A percentile compares a stretch with the other conserved stretches of the same genome.
Conservation (phyloP, 2,113 vertebrate genomes). For the Ictalurus punctatus region DNA sequence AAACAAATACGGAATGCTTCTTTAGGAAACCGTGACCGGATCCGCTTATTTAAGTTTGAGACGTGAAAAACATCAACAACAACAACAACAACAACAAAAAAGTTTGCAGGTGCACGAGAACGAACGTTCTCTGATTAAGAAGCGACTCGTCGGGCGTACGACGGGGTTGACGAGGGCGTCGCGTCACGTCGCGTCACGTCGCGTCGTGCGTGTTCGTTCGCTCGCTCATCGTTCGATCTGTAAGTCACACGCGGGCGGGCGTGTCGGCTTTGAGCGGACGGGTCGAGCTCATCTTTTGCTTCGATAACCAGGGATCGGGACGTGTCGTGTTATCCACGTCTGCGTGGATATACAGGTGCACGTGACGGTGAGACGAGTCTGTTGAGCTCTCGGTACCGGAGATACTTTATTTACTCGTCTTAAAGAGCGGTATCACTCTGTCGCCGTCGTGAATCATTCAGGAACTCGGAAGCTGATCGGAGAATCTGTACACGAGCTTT, state of each 20-base stretch:
- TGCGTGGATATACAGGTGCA: slow-evolving; percentile 74
- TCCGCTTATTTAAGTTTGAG: slow-evolving; percentile 26
- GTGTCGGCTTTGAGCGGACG: slow-evolving; percentile 75
- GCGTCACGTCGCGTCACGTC: too few species aligned
- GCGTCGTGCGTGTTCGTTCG: background rate
- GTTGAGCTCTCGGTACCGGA: slow-evolving; percentile 28
- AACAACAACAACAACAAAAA: background rate
- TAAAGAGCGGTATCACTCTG: background rate
- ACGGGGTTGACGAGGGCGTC: background rate
- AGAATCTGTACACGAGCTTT: background rate
- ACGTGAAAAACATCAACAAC: background rate
- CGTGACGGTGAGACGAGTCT: slow-evolving; percentile 59
- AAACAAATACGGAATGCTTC: slow-evolving; percentile 70
- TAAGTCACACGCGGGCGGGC: background rate
- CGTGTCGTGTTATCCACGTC: slow-evolving; percentile 81
- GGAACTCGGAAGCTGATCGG: background rate
- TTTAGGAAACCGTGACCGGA: slow-evolving; percentile 65
- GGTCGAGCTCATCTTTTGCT: slow-evolving; percentile 82
- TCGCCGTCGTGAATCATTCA: background rate
- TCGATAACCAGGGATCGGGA: slow-evolving; percentile 78
- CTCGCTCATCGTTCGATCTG: background rate
- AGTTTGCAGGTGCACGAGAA: background rate
- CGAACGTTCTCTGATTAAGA: background rate
- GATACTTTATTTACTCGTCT: background rate
- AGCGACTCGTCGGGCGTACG: background rate